phyloP scores from a whole-genome alignment of 2,888 invertebrate genomes.

The Linnaemya vulpina region DNA sequence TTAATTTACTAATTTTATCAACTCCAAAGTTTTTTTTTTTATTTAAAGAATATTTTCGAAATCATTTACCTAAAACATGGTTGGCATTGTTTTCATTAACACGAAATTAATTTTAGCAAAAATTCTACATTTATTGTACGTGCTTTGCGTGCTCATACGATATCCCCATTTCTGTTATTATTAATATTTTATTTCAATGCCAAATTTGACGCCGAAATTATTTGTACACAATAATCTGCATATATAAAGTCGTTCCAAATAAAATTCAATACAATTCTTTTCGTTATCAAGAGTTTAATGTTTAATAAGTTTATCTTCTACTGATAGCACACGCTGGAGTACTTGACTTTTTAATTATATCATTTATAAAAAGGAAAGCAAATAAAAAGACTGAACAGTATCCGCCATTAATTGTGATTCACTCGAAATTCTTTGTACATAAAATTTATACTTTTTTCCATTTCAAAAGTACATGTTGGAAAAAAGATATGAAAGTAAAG shows the following conservation, averaged over 20 bases:
- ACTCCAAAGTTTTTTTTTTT: no score
- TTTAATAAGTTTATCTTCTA: constrained; percentile 55
- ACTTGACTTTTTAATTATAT: constrained; percentile 53
- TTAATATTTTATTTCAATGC: constrained; percentile 18
- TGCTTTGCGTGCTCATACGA: constrained; percentile 49
- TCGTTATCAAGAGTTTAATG: constrained; percentile 58
- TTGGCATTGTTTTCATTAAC: background rate
- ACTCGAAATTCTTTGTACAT: constrained; percentile 50
- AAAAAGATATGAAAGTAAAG: constrained; percentile 45
- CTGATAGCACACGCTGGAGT: constrained; percentile 59
- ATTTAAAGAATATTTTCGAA: no score
- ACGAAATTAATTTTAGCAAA: background rate
- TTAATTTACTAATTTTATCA: no score
- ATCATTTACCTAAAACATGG: background rate
- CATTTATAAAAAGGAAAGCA: background rate
- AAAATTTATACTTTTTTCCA: constrained; percentile 9
- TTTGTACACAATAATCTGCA: constrained; percentile 35
- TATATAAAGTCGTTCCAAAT: constrained; percentile 31
- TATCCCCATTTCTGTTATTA: constrained; percentile 12
- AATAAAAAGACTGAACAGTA: constrained; percentile 7
- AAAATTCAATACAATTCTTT: constrained; percentile 24
- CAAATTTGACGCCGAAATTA: constrained; percentile 21
- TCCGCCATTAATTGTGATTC: constrained; percentile 54
- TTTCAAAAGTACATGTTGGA: background rate
- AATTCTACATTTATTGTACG: constrained; percentile 14